phyloP scores from a whole-genome alignment of 2,888 invertebrate genomes.

The Strigamia transsilvanica region DNA sequence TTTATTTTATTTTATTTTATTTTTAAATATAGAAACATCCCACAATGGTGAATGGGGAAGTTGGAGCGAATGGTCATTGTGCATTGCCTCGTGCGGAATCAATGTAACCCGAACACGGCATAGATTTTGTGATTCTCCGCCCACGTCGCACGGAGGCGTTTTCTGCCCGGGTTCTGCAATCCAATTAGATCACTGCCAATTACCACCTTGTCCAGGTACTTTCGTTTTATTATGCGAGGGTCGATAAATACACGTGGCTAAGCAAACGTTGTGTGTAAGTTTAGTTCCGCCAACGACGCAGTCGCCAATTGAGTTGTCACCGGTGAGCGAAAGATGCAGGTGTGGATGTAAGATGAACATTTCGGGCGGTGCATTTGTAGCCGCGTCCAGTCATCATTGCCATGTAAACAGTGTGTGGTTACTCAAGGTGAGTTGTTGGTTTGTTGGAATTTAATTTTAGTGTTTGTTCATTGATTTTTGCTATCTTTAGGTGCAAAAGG shows the following conservation, averaged over 20 bases:
- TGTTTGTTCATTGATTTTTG: background rate
- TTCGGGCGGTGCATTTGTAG: background rate
- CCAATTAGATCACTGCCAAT: background rate
- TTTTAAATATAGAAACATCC: slow-evolving; percentile 53
- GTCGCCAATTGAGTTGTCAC: slow-evolving; percentile 11
- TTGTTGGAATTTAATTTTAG: background rate
- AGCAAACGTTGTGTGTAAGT: background rate
- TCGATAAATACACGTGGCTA: background rate
- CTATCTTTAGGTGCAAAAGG: background rate
- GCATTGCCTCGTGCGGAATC: slow-evolving; percentile 75
- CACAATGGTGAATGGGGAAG: slow-evolving; percentile 73
- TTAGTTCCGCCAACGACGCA: slow-evolving; percentile 19
- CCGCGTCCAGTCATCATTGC: slow-evolving; percentile 22
- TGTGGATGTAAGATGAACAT: slow-evolving; percentile 51
- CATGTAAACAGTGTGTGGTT: slow-evolving; percentile 13
- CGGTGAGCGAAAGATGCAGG: background rate
- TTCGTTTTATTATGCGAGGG: background rate
- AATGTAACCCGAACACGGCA: slow-evolving; percentile 81
- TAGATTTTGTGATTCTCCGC: slow-evolving; percentile 86
- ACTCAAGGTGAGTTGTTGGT: background rate
- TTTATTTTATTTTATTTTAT: background rate
- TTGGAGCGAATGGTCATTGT: slow-evolving; percentile 87
- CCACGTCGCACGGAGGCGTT: slow-evolving; percentile 85
- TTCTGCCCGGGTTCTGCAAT: slow-evolving; percentile 71
- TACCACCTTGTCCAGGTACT: slow-evolving; percentile 50